Evolutionary conservation across 2,797 vertebrate genomes (phyloP).

Genomic region (Acanthiza pusilla): DNA sequence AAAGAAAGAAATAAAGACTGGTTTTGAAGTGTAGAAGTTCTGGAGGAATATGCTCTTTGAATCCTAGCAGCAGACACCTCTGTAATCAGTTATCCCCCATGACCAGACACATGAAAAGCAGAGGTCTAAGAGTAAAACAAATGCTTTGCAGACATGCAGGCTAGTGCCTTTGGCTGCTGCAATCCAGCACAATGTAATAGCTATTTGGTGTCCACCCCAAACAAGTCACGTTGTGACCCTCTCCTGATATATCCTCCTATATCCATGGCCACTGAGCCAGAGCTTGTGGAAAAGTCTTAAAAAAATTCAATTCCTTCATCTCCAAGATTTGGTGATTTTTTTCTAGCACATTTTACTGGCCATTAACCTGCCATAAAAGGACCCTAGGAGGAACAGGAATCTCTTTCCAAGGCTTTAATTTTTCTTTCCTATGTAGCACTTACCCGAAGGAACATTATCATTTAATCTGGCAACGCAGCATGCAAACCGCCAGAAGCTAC

Average conservation of each 20-base stretch:
- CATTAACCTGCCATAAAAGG: neutral
- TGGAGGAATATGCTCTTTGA: neutral
- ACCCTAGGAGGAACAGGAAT: neutral
- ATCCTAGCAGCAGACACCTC: neutral
- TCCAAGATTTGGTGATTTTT: neutral
- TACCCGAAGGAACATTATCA: slow-evolving; percentile 3
- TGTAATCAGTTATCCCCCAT: neutral
- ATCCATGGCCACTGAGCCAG: neutral
- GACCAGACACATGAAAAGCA: neutral
- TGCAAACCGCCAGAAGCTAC: neutral
- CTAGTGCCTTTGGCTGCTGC: neutral
- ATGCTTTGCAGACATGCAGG: neutral
- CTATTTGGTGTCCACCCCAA: neutral
- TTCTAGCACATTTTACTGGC: neutral
- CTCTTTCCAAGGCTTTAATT: slow-evolving; percentile 1
- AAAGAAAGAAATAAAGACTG: fast-evolving
- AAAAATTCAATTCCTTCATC: neutral
- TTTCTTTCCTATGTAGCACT: neutral
- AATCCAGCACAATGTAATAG: neutral
- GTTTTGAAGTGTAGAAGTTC: neutral
- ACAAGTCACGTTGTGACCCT: neutral
- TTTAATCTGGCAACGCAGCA: neutral
- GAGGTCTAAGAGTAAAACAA: neutral
- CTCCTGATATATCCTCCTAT: neutral
- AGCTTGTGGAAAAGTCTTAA: neutral